A percentile compares a stretch with the other conserved stretches of the same genome.
Evolutionary conservation across 30 jellyfish, hydroid and myxozoan genomes (phyloP).

Genomic region (Sanderia malayensis): DNA sequence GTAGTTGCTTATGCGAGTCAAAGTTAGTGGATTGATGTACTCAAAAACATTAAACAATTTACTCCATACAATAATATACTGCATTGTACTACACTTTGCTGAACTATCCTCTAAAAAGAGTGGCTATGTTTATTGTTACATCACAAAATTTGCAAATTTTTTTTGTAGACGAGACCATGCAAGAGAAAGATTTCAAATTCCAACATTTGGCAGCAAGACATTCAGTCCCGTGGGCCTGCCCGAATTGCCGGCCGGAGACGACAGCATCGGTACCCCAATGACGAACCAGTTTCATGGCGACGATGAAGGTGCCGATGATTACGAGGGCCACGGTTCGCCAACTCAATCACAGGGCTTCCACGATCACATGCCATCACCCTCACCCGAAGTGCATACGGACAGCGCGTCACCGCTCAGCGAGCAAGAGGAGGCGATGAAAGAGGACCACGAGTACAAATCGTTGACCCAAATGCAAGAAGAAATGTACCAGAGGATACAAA

Average conservation of each 20-base stretch:
- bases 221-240: conserved; percentile 61
- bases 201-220: conserved; percentile 22
- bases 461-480: conserved; percentile 68
- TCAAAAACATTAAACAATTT: too few species aligned
- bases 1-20: too few species aligned
- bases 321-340: conserved; percentile 1
- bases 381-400: conserved; percentile 89
- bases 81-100: too few species aligned
- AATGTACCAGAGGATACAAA: conserved; percentile 63
- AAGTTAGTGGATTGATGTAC: too few species aligned
- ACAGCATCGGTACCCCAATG: conserved; percentile 46
- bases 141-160: too few species aligned
- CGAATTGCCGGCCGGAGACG: conserved; percentile 64
- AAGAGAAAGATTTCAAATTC: conserved; percentile 44
- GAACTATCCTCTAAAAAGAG: too few species aligned
- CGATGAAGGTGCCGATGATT: conserved; percentile 19
- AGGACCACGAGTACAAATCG: conserved; percentile 78
- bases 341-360: neutral
- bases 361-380: conserved; percentile 10
- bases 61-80: too few species aligned
- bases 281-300: conserved; percentile 46
- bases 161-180: conserved; percentile 39
- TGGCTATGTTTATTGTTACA: too few species aligned
- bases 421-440: conserved; percentile 89
- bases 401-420: conserved; percentile 67